Evolutionary conservation across 2,888 invertebrate species (phyloP), one percentile per base, ranked within the genome.

Genomic region (Cephus pulcher): DNA sequence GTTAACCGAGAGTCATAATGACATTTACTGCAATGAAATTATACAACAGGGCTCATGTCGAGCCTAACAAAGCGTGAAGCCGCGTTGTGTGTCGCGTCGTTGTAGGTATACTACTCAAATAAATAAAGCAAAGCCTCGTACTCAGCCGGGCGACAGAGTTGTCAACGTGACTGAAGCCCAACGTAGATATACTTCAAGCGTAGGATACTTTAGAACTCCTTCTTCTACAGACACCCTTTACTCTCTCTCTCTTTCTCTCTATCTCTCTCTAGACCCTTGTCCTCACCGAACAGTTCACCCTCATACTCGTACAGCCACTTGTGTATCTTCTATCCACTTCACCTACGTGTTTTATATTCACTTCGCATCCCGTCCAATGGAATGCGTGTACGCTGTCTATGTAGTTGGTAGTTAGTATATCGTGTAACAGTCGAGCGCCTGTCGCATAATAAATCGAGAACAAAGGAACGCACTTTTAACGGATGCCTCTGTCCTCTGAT

Each of bases 401-500:
- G 32, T 30, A 30, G 34, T 69, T 40, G 71, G 76, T 75, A 81
- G 79, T 82, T 81, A 80, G 80, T 80, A 81, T 81, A 76, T 79
- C 79, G 75, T 80, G 81, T 80, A 80, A 76, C 77, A 77, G 74
- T 79, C 37, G 73, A 23, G 78, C 80, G 80, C 75, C 76, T 75
- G 79, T 73, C 76, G 83, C 81, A 80, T 81, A 80, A 78, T 76
- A 81, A 81, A 75, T 81, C 74, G 78, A 82, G 83, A 82, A 71
- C 71, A 71, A 71, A 32, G 71, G 23, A 33, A 33, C 71, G 71
- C 71, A 34, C 33, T 71, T 56, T 32, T 71, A 32, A 33, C 32
- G 71, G 6, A 33, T 34, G 32, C 33, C 71, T 32, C 71, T 71
- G 33, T 34, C 33, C 56, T 56, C 56, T 23, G 56, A 56, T 9